A percentile compares a stretch with the other conserved stretches of the same genome.
Conservation (phyloP, 2,113 vertebrate genomes). For the Rhea americana region DNA sequence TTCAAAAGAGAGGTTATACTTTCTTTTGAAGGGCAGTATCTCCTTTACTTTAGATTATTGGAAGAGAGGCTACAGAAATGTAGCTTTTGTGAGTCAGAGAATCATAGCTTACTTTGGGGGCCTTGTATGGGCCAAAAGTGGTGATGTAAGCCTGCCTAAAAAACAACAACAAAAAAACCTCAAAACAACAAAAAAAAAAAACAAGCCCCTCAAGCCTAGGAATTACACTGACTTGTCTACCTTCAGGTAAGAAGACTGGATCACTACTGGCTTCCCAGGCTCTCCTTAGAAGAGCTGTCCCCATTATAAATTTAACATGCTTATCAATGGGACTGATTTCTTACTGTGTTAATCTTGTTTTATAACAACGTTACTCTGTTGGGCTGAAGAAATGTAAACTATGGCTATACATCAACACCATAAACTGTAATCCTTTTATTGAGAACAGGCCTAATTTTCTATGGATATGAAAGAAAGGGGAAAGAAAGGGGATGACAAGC, state of each 20-base stretch:
- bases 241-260: background rate
- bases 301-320: background rate
- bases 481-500: background rate
- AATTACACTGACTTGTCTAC: background rate
- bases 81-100: background rate
- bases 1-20: background rate
- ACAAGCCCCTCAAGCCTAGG: background rate
- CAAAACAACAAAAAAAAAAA: background rate
- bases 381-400: background rate
- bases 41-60: background rate
- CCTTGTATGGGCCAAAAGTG: background rate
- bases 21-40: background rate
- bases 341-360: fast-evolving
- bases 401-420: background rate
- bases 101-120: background rate
- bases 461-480: no score
- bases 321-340: background rate
- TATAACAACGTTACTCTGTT: background rate
- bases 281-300: background rate
- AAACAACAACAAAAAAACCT: background rate
- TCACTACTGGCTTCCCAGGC: background rate
- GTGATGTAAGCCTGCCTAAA: background rate
- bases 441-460: background rate
- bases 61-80: background rate
- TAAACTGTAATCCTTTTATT: background rate